Evolutionary conservation across 2,113 vertebrate genomes (phyloP), one percentile per base, ranked within the genome.

Genomic region (Hipposideros armiger): DNA sequence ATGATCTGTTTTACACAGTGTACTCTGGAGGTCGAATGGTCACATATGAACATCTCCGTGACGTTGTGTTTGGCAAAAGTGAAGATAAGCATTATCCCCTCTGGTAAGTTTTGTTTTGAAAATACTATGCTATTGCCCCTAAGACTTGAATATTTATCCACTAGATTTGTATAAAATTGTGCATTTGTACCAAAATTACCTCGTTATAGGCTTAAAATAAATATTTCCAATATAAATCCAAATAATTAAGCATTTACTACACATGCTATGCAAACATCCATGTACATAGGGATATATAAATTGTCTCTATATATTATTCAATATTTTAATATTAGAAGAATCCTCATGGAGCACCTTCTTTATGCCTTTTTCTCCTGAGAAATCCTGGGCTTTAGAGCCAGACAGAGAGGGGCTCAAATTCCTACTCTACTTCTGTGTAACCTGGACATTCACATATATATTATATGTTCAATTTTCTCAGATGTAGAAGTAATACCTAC

Each of bases 1-100:
- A 81, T 93, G 32, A 36, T 97, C 95, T 97, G 67, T 95, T 92
- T 95, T 86, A 77, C 52, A 19, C 95, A 99, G 99, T 99, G 58
- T 99, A 99, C 96, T 98, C 99, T 1, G 99, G 99, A 2, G 98
- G 98, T 82, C 98, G 99, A 95, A 99, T 99, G 99, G 98, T 99
- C 66, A 98, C 97, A 0, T 99, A 99, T 0, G 99, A 99, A 96
- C 98, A 99, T 72, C 98, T 99, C 40, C 98, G 99, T n/a, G 99
- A 99, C 78, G 98, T 98, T 0, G 95, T 99, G 24, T 98, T 99
- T 87, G 98, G 98, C 95, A 98, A 98, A 97, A 97, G 94, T 50
- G 98, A 98, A 91, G 98, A 98, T 89, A 97, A 98, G 67, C 98
- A 91, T 91, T 99, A 99, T 98, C 98, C 99, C 47, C 85, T 99